Evolutionary conservation across 2,797 vertebrate species (phyloP), one percentile per base, ranked within the genome.

Genomic region (Cygnus olor): DNA sequence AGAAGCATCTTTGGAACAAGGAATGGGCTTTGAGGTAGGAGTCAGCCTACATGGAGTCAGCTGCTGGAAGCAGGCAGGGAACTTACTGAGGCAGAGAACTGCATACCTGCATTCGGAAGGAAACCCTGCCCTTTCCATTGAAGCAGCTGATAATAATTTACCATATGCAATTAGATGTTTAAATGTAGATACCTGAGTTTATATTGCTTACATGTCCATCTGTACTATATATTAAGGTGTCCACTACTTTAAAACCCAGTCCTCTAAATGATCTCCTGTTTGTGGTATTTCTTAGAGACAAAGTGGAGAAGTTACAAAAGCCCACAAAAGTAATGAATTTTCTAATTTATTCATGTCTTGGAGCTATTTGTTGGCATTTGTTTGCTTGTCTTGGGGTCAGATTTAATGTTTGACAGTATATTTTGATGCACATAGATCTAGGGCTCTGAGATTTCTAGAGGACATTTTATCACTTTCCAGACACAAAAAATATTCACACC

Each of bases 301-400:
- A 57, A 56, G 11, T 15, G n/a, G 34, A 66, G 25, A 49, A 19
- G 40, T 27, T 20, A 44, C 13, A 65, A 22, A 88, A 91, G 21
- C 5, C 40, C 6, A 34, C 10, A 51, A 22, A 93, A 77, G 34
- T n/a, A 61, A 68, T 51, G 9, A 51, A 57, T 73, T 77, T 85
- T 3, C 20, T 92, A 65, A 81, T 57, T 90, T 93, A 27, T 88
- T 90, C 18, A 49, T 81, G 14, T 77, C 38, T 53, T 57, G 11
- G 20, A 93, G 28, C 14, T 60, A 30, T 71, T 90, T 94, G 5
- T n/a, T 74, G 53, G n/a, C 64, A 65, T 90, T 76, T 63, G 22
- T 54, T 88, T 76, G 5, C 25, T 64, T 40, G 45, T 42, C 45
- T 64, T 61, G 25, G 24, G 77, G 63, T 61, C 74, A 61, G 51